These are phyloP conservation scores for Turdus rufiventris DNA, from an alignment of 2,113 vertebrate species.

Conservation along the genomic window DNA sequence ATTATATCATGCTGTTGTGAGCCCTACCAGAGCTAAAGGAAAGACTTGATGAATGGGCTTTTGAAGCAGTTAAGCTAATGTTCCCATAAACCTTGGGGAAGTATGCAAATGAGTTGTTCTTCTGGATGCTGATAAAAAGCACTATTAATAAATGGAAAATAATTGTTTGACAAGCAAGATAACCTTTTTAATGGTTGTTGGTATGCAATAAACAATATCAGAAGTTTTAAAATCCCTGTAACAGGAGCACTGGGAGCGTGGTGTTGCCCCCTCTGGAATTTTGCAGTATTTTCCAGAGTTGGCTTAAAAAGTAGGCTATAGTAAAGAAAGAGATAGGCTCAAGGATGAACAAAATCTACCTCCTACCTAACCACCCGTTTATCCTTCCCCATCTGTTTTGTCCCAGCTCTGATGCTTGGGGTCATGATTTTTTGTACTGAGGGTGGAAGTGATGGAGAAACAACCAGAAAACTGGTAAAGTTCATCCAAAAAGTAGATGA, in stretches of 20 bases:
- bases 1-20: not conserved
- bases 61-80: not conserved
- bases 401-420: not conserved
- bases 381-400: not conserved
- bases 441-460: not conserved
- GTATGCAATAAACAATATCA: not conserved
- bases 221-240: not conserved
- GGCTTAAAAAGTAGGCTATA: not conserved
- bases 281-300: not conserved
- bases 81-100: conserved; percentile 7
- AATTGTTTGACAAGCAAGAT: conserved; percentile 11
- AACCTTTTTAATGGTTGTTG: not conserved
- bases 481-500: not conserved
- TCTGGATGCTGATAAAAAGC: conserved; percentile 1
- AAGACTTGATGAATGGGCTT: conserved; percentile 12
- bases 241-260: not conserved
- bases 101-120: conserved; percentile 38
- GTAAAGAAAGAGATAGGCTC: not conserved
- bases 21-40: not conserved
- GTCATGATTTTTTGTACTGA: not conserved
- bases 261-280: not conserved
- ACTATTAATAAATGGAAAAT: conserved; percentile 19
- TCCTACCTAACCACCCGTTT: not conserved
- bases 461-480: rapidly evolving
- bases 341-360: not conserved